These are phyloP conservation scores for Deroptyus accipitrinus DNA, from an alignment of 2,113 vertebrate species.

Conservation along the genomic window DNA sequence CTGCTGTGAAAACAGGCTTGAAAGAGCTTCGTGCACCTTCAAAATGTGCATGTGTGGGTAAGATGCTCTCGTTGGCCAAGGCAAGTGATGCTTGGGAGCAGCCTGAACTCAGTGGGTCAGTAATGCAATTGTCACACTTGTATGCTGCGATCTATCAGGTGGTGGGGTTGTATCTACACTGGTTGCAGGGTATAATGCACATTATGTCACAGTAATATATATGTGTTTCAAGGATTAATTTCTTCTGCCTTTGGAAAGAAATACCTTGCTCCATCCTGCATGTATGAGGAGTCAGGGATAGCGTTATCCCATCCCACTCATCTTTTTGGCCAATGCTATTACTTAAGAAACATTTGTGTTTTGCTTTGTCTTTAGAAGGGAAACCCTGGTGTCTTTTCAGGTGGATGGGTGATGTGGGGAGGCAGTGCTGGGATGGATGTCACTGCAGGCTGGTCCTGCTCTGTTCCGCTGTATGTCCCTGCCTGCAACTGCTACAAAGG, in stretches of 20 bases:
- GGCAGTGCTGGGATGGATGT: neutral
- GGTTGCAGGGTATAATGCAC: neutral
- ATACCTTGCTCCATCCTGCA: neutral
- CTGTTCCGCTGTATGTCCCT: neutral
- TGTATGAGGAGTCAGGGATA: neutral
- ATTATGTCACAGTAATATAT: neutral
- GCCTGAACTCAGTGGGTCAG: neutral
- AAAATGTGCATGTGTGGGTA: neutral
- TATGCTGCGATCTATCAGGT: neutral
- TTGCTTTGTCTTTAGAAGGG: neutral
- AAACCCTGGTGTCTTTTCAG: neutral
- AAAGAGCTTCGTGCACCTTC: neutral
- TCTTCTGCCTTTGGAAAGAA: slow-evolving; percentile 12
- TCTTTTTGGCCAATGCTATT: neutral
- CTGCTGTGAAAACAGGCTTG: neutral
- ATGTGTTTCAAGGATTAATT: neutral
- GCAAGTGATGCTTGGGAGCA: neutral
- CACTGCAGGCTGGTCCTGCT: neutral
- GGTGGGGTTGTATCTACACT: neutral
- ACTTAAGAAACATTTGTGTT: neutral
- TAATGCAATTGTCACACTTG: neutral
- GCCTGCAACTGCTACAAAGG: neutral
- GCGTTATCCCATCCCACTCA: neutral
- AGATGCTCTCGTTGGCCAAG: neutral
- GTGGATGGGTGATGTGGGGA: neutral